Evolutionary conservation across 2,797 vertebrate genomes (phyloP).

Genomic region (Clarias laeviceps): DNA sequence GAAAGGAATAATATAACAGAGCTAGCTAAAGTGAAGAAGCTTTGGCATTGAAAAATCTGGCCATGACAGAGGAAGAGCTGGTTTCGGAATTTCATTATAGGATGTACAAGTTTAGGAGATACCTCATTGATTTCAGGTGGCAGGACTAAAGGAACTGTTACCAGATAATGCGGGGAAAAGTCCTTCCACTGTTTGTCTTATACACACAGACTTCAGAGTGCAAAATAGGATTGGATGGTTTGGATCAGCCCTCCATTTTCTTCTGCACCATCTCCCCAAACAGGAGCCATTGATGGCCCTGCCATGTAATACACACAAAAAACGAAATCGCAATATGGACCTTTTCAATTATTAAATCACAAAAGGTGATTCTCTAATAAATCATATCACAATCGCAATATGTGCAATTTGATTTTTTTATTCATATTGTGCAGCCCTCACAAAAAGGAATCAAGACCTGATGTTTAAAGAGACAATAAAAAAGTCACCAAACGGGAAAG

Average conservation of each 20-base stretch:
- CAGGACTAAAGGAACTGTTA: neutral
- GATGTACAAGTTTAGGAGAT: neutral
- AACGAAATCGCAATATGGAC: too few species aligned
- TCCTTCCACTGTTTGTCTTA: neutral
- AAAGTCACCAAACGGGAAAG: neutral
- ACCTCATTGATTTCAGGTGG: neutral
- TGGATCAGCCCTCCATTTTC: neutral
- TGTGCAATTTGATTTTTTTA: too few species aligned
- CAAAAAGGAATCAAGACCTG: neutral
- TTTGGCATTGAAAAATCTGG: neutral
- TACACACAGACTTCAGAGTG: too few species aligned
- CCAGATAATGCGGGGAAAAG: neutral
- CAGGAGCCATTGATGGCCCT: neutral
- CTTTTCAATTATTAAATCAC: too few species aligned
- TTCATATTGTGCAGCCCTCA: too few species aligned
- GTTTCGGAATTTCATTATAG: neutral
- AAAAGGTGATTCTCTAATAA: too few species aligned
- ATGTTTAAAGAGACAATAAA: neutral
- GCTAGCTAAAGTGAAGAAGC: neutral
- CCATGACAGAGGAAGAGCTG: neutral
- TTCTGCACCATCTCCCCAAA: slow-evolving; percentile 5
- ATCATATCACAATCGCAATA: too few species aligned
- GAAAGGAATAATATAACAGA: neutral
- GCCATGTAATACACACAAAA: neutral
- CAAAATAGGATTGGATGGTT: neutral